Evolutionary conservation across 2,888 invertebrate genomes (phyloP).

Genomic region (Metacarcinus magister): DNA sequence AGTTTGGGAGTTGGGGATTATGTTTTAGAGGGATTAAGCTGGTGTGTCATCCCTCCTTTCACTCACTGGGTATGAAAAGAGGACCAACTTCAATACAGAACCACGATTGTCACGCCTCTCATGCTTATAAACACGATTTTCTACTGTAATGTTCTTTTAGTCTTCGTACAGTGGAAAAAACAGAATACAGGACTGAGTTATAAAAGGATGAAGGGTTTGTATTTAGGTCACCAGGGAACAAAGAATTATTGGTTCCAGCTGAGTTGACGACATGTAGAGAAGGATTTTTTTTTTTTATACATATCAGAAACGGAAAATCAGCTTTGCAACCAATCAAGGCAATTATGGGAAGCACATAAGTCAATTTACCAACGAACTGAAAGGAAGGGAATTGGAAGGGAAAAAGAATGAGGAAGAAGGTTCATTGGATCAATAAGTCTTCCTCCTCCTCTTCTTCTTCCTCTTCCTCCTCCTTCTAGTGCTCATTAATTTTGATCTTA

Average conservation of each 20-base stretch:
- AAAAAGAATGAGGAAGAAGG: neutral
- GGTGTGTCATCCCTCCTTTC: neutral
- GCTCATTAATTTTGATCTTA: neutral
- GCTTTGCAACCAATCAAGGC: neutral
- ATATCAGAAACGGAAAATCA: neutral
- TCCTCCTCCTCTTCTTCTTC: neutral
- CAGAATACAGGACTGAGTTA: neutral
- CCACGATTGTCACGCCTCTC: neutral
- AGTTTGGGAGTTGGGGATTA: neutral
- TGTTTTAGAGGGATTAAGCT: neutral
- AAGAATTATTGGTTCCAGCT: neutral
- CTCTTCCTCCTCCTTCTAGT: neutral
- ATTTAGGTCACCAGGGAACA: neutral
- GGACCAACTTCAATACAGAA: neutral
- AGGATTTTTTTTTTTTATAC: neutral
- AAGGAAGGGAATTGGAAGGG: neutral
- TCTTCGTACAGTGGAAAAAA: neutral
- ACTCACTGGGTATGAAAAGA: neutral
- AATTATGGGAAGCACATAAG: neutral
- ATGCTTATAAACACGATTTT: slow-evolving; percentile 38
- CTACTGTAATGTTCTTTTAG: neutral
- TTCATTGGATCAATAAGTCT: neutral
- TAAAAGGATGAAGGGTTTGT: neutral
- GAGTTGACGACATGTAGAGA: neutral
- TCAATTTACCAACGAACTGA: neutral